These are phyloP conservation scores for Euspilapteryx auroguttella DNA, from an alignment of 2,888 invertebrate genomes.

Conservation along the genomic window DNA sequence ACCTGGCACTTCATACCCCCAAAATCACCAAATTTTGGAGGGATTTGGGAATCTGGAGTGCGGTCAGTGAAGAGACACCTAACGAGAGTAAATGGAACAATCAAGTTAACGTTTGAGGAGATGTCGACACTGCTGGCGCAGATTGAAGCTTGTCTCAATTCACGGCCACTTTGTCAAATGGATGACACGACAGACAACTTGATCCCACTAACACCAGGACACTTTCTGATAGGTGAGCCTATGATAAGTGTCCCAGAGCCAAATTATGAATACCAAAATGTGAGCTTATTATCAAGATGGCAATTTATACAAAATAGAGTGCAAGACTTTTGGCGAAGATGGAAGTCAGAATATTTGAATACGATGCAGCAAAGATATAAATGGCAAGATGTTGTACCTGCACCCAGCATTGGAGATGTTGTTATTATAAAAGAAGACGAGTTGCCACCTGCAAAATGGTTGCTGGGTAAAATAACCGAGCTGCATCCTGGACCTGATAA, in stretches of 20 bases:
- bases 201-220: slow-evolving; percentile 10
- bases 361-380: slow-evolving; percentile 11
- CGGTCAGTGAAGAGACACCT: slow-evolving; percentile 8
- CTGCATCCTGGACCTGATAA: slow-evolving; percentile 6
- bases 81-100: neutral
- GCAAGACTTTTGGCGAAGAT: slow-evolving; percentile 11
- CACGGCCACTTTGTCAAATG: slow-evolving; percentile 6
- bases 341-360: slow-evolving; percentile 12
- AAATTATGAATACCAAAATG: slow-evolving; percentile 4
- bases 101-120: slow-evolving; percentile 7
- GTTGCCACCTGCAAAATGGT: slow-evolving; percentile 7
- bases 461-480: slow-evolving; percentile 5
- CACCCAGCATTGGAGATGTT: slow-evolving; percentile 8
- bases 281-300: slow-evolving; percentile 9
- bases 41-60: slow-evolving; percentile 11
- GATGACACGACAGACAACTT: slow-evolving; percentile 3
- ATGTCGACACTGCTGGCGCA: slow-evolving; percentile 5
- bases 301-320: slow-evolving; percentile 11
- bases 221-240: slow-evolving; percentile 9
- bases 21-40: slow-evolving; percentile 4
- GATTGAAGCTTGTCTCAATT: slow-evolving; percentile 8
- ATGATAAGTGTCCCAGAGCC: slow-evolving; percentile 7
- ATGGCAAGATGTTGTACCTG: slow-evolving; percentile 8
- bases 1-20: slow-evolving; percentile 6
- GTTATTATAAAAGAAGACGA: slow-evolving; percentile 8